Conservation (phyloP, 2,113 vertebrate species). For the Hylia prasina region DNA sequence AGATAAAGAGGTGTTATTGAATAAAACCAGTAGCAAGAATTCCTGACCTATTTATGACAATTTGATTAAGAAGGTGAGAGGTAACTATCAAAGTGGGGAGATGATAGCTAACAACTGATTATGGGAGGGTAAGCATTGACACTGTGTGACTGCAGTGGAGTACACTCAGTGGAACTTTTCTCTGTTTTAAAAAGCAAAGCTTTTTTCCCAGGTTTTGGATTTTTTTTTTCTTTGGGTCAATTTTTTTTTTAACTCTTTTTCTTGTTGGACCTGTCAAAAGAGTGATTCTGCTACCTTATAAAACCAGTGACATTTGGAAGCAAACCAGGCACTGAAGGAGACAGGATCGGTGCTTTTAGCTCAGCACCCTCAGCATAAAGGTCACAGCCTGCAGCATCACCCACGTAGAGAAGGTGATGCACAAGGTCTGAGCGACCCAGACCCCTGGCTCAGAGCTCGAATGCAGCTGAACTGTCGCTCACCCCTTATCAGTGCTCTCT, state of each 20-base stretch:
- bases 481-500: background rate
- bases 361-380: background rate
- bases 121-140: background rate
- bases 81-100: background rate
- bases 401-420: background rate
- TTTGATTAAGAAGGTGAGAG: slow-evolving; percentile 58
- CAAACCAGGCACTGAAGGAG: background rate
- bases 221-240: background rate
- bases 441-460: background rate
- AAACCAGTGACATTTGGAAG: background rate
- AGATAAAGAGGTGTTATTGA: slow-evolving; percentile 53
- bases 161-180: background rate
- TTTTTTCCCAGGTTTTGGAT: background rate
- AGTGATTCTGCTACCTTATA: background rate
- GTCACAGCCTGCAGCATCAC: background rate
- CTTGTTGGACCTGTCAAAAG: background rate
- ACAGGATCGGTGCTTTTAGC: background rate
- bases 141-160: background rate
- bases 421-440: background rate
- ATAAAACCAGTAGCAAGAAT: background rate
- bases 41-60: slow-evolving; percentile 27
- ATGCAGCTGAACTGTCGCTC: background rate
- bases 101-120: slow-evolving; percentile 28
- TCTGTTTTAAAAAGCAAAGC: background rate
- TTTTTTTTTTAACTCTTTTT: background rate